Conservation (phyloP, 2,797 vertebrate genomes). For the Chrysocyon brachyurus region DNA sequence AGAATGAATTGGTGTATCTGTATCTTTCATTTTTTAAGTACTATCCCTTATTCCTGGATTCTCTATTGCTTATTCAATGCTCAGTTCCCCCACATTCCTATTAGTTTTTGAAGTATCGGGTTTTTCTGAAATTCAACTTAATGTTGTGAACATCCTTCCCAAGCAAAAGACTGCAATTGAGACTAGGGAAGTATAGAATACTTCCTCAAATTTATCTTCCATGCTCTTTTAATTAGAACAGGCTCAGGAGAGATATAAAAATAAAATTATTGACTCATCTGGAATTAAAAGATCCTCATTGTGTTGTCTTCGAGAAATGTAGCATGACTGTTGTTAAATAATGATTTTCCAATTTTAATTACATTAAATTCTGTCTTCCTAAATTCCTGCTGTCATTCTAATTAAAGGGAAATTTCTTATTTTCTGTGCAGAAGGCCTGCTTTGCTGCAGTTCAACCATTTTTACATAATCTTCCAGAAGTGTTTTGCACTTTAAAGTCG, state of each 20-base stretch:
- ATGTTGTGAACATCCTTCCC: not conserved
- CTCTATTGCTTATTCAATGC: not conserved
- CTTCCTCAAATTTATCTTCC: slow-evolving; percentile 48
- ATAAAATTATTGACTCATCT: slow-evolving; percentile 78
- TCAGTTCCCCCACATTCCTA: not conserved
- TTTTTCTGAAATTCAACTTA: not conserved
- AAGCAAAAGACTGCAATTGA: not conserved
- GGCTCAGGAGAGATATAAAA: slow-evolving; percentile 71
- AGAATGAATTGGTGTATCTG: not conserved
- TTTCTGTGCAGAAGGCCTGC: not conserved
- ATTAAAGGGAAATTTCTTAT: slow-evolving; percentile 69
- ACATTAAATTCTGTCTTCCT: slow-evolving; percentile 69
- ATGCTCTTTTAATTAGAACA: slow-evolving; percentile 69
- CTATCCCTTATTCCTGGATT: not conserved
- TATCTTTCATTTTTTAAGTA: not conserved
- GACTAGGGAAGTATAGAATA: not conserved
- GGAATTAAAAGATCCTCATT: slow-evolving; percentile 74
- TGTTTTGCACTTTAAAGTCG: not conserved
- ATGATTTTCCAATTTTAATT: slow-evolving; percentile 79
- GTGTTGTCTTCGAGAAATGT: slow-evolving; percentile 68
- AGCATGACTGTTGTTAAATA: slow-evolving; percentile 61
- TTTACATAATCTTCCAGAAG: not conserved
- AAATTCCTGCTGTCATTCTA: slow-evolving; percentile 60
- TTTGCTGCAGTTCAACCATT: not conserved
- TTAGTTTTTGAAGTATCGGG: not conserved